Evolutionary conservation across 2,888 invertebrate genomes (phyloP).

Genomic region (Epirrhoe tristata): DNA sequence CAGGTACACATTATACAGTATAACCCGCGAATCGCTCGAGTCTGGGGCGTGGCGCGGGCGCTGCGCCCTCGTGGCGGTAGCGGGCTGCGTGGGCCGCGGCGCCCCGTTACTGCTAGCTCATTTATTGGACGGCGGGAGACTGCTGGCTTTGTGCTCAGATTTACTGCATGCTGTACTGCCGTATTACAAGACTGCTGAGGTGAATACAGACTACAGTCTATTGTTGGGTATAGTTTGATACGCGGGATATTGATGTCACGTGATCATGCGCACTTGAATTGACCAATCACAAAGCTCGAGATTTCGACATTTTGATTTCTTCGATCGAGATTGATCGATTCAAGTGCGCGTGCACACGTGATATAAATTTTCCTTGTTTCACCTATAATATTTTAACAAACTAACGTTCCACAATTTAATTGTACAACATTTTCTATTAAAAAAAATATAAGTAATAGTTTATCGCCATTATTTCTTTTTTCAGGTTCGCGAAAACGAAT

Average conservation of each 20-base stretch:
- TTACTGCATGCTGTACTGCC: constrained; percentile 91
- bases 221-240: too few species aligned
- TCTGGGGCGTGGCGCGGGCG: constrained; percentile 87
- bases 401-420: too few species aligned
- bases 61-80: constrained; percentile 90
- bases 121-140: constrained; percentile 89
- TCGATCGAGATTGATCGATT: too few species aligned
- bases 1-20: constrained; percentile 88
- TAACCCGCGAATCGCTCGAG: constrained; percentile 73
- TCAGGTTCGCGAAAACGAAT: constrained; percentile 91
- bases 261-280: not conserved
- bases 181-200: constrained; percentile 94
- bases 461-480: constrained; percentile 36
- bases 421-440: too few species aligned
- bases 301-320: too few species aligned
- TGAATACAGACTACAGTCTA: constrained; percentile 51
- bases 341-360: too few species aligned
- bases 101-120: constrained; percentile 89
- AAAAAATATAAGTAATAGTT: too few species aligned
- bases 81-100: constrained; percentile 89
- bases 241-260: too few species aligned
- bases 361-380: too few species aligned
- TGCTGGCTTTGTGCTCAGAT: constrained; percentile 93
- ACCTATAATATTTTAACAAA: too few species aligned
- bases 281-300: too few species aligned